These are phyloP conservation scores for Himalopsyche japonica DNA, from an alignment of 2,888 invertebrate genomes.

Conservation along the genomic window DNA sequence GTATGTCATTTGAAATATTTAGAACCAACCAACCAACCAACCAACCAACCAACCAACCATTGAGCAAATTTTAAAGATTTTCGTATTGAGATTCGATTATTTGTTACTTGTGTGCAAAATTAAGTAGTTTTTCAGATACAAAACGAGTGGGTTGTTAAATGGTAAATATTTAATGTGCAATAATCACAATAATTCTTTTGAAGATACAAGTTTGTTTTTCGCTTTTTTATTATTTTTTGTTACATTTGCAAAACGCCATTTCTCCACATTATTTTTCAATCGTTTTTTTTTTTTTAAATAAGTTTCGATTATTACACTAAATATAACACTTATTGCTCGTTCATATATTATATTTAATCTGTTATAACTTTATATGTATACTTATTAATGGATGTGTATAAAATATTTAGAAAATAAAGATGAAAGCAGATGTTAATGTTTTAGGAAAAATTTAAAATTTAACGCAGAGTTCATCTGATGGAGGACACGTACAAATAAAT, in stretches of 20 bases:
- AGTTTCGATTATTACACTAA: background rate
- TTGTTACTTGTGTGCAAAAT: too few relatives aligned
- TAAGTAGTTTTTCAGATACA: too few relatives aligned
- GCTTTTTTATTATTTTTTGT: background rate
- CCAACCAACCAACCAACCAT: too few relatives aligned
- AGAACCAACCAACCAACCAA: too few relatives aligned
- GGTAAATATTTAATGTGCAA: background rate
- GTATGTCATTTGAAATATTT: too few relatives aligned
- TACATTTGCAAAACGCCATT: slow-evolving; percentile 6
- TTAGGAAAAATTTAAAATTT: slow-evolving; percentile 39
- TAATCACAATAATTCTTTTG: background rate
- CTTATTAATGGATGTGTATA: slow-evolving; percentile 33
- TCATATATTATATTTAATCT: slow-evolving; percentile 37
- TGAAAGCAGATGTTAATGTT: slow-evolving; percentile 29
- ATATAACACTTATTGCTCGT: slow-evolving; percentile 37
- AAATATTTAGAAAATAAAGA: slow-evolving; percentile 29
- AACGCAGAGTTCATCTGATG: slow-evolving; percentile 70
- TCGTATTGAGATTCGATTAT: too few relatives aligned
- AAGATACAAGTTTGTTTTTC: background rate
- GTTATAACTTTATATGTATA: slow-evolving; percentile 36
- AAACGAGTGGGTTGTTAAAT: too few relatives aligned
- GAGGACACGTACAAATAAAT: slow-evolving; percentile 67
- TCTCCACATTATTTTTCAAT: slow-evolving; percentile 17
- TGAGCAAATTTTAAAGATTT: too few relatives aligned
- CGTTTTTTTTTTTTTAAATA: background rate